Evolutionary conservation across 2,888 invertebrate species (phyloP), one percentile per base, ranked within the genome.

Genomic region (Troides helena): DNA sequence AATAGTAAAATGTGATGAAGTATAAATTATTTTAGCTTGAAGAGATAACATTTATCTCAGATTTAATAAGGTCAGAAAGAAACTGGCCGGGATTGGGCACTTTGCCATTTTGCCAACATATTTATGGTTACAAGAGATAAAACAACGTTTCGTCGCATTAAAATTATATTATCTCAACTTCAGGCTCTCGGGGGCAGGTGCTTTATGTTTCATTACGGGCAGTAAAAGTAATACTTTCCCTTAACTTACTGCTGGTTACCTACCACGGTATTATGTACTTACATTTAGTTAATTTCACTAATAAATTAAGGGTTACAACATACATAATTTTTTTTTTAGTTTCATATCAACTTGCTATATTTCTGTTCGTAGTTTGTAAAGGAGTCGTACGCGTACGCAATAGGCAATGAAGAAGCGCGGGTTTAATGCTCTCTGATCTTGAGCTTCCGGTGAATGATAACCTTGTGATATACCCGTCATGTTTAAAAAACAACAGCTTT

Each of bases 131-230:
- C 5, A 30, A 30, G 25, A 59, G 59, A 59, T 59, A 59, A 30
- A 59, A 59, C 59, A 59, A 59, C 59, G 23, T 59, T 30, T 17
- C 30, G 59, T 2, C 25, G 30, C 59, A 25, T 59, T 59, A 59
- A 59, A 59, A 59, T 59, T 25, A 59, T 59, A 59, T 59, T 25
- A 59, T 59, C 59, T 59, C 17, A 2, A 25, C 59, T 59, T 8
- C 30, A 59, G 59, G 30, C 25, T 57, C 59, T 57, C 59, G 30
- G 30, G 59, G 10, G 14, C 59, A 10, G 59, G 25, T 10, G 30
- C 14, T 59, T 59, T 30, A 59, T 59, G 21, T 57, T 57, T 57
- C 12, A 21, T 59, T 59, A 59, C 59, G 30, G 18, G 5, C 30
- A 5, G 14, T 59, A 25, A 59, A 23, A 30, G 25, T 25, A 6